phyloP scores from a whole-genome alignment of 1,140 invertebrate genomes.

The Prorops nasuta region DNA sequence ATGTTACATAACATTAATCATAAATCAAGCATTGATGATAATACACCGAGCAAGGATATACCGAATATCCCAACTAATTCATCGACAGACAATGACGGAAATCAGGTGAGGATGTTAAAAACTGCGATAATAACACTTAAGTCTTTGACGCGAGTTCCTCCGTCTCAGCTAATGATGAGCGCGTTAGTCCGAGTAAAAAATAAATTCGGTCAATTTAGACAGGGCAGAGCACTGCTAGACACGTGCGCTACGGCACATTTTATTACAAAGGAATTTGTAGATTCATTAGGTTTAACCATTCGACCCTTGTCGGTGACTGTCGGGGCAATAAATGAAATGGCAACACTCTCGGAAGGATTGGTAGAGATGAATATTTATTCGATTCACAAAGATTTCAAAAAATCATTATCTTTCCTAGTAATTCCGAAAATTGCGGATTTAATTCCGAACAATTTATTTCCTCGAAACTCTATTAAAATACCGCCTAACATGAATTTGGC shows the following conservation, averaged over 20 bases:
- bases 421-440: background rate
- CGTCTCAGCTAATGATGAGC: slow-evolving; percentile 1
- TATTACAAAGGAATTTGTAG: background rate
- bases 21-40: too few relatives aligned
- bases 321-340: background rate
- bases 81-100: too few relatives aligned
- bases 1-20: background rate
- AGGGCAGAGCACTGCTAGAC: background rate
- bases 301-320: background rate
- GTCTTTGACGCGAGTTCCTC: too few relatives aligned
- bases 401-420: background rate
- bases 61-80: too few relatives aligned
- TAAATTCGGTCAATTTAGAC: background rate
- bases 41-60: too few relatives aligned
- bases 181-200: background rate
- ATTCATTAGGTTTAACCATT: background rate
- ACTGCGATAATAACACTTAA: too few relatives aligned
- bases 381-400: slow-evolving; percentile 1
- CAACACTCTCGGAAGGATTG: background rate
- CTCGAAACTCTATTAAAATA: background rate
- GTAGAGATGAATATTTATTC: background rate
- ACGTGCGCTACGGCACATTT: slow-evolving; percentile 4
- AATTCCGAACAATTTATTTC: slow-evolving; percentile 2
- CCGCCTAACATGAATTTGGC: background rate
- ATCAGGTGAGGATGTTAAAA: too few relatives aligned